phyloP scores from a whole-genome alignment of 2,113 vertebrate genomes.

The Pampusana beccarii region DNA sequence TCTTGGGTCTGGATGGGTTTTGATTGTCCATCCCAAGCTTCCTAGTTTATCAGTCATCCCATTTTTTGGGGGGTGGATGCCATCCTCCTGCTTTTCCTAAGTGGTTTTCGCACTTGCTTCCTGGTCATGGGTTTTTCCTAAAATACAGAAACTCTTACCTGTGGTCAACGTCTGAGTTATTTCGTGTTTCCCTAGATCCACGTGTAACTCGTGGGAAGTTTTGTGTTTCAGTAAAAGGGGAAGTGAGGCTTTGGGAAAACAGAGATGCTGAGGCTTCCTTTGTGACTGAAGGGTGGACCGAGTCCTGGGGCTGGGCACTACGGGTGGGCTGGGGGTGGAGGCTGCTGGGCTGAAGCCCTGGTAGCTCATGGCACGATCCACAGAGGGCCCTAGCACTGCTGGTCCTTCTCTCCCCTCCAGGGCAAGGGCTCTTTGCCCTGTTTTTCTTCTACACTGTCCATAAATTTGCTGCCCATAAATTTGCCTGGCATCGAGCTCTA shows the following conservation, averaged over 20 bases:
- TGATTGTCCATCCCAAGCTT: neutral
- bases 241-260: neutral
- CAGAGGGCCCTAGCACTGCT: neutral
- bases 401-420: neutral
- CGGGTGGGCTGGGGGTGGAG: neutral
- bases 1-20: neutral
- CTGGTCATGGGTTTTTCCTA: neutral
- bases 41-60: neutral
- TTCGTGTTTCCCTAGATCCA: neutral
- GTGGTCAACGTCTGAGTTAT: neutral
- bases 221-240: neutral
- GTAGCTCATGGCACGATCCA: neutral
- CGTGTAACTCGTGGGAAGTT: fast-evolving
- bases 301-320: neutral
- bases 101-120: neutral
- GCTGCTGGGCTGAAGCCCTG: neutral
- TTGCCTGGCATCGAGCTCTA: too few species aligned
- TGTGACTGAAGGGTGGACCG: fast-evolving
- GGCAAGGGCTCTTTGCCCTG: neutral
- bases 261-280: neutral
- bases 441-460: constrained; percentile 15
- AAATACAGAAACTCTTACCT: neutral
- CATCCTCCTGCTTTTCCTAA: neutral
- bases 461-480: constrained; percentile 14
- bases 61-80: neutral